Base-by-base conservation (phyloP, 2,888 invertebrate genomes). In the Andricus curvator region DNA sequence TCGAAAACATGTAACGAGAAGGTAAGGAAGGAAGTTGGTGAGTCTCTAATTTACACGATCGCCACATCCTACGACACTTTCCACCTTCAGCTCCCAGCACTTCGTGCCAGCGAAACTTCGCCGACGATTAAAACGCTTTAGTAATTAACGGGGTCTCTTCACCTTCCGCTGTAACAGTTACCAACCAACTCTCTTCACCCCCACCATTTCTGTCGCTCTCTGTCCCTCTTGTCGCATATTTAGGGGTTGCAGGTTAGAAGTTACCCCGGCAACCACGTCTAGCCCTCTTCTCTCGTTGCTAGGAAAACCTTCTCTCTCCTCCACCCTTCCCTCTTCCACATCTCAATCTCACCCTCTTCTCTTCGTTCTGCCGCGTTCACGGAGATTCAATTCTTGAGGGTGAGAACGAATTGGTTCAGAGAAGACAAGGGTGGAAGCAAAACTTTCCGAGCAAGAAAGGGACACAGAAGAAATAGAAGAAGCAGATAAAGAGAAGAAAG, bases 51-150 rank as follows among this genome's bases (percentile, higher is more conserved):
- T 92, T 92, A 92, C 90, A 90, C 89, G 85, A 87, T 85, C 88
- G 87, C 88, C 88, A 84, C 88, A 89, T 89, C 88, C 89, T 81
- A 81, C 84, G 79, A 79, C 87, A 86, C 88, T 84, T 86, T 79
- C 84, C 83, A 82, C 87, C 84, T 82, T 83, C 86, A 84, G 85
- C 86, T 85, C 85, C 84, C 83, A 83, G 85, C 85, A 88, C 87
- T 87, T 88, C 86, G 86, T 87, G 88, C 89, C 88, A 88, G 87
- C 87, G 89, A 89, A 92, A 92, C 91, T 92, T 92, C 88, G 91
- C 88, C 90, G 92, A 90, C 92, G 92, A 92, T 92, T 92, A 92
- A 92, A 92, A 92, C 92, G 92, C 92, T 92, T 92, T 92, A 91
- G 92, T 92, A 92, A 92, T 92, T 92, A 92, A 92, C 92, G 88